Conservation (phyloP, 2,888 invertebrate genomes). For the Rotaria sp. region DNA sequence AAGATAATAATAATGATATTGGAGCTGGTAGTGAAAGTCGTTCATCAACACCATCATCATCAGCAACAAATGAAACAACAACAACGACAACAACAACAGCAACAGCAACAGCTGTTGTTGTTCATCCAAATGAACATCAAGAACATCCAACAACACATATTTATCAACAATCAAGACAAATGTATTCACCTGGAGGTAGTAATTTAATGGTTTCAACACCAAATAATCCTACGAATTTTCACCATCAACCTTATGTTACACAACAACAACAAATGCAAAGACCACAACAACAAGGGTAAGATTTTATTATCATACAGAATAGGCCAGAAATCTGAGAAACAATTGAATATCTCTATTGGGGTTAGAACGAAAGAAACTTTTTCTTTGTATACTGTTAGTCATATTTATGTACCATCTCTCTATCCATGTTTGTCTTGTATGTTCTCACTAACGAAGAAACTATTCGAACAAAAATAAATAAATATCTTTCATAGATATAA, state of each 20-base stretch:
- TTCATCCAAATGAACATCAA: constrained; percentile 10
- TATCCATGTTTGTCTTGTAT: too few relatives aligned
- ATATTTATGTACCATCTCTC: too few relatives aligned
- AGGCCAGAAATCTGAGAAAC: too few relatives aligned
- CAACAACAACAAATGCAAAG: not conserved
- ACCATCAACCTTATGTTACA: not conserved
- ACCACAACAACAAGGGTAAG: not conserved
- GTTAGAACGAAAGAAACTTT: too few relatives aligned
- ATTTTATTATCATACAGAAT: too few relatives aligned
- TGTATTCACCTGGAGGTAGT: not conserved
- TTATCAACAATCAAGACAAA: not conserved
- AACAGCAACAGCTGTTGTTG: too few relatives aligned
- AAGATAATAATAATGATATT: not conserved
- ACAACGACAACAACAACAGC: not conserved
- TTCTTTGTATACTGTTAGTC: too few relatives aligned
- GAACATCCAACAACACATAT: not conserved
- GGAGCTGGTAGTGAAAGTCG: constrained; percentile 2
- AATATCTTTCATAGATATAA: not conserved
- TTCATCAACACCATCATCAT: constrained; percentile 1
- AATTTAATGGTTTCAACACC: not conserved
- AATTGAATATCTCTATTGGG: too few relatives aligned
- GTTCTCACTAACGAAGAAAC: too few relatives aligned
- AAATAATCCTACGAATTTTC: not conserved
- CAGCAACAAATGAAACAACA: not conserved
- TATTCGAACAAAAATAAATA: too few relatives aligned